Conservation (phyloP, 2,797 vertebrate species). For the Notamacropus eugenii region DNA sequence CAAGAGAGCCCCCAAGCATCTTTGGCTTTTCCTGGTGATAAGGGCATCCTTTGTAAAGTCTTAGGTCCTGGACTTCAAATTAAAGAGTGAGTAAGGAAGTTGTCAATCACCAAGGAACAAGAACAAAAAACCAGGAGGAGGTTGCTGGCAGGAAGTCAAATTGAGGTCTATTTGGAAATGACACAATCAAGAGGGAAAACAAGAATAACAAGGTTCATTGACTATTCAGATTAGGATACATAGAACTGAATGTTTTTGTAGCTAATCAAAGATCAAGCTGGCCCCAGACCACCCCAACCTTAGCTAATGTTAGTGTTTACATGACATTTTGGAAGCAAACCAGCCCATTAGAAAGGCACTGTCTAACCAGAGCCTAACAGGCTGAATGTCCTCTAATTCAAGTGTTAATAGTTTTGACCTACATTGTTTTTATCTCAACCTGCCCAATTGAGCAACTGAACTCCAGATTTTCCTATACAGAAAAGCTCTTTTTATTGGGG, state of each 20-base stretch:
- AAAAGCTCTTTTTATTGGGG: conserved; percentile 70
- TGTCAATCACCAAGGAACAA: conserved; percentile 60
- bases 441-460: conserved; percentile 81
- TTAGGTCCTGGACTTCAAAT: conserved; percentile 48
- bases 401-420: conserved; percentile 86
- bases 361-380: conserved; percentile 81
- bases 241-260: conserved; percentile 66
- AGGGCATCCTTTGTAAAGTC: conserved; percentile 67
- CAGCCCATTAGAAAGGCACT: conserved; percentile 80
- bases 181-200: conserved; percentile 62
- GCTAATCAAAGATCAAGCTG: conserved; percentile 73
- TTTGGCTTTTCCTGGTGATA: conserved; percentile 53
- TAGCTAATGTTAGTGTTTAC: conserved; percentile 81
- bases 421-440: conserved; percentile 83
- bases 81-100: conserved; percentile 55
- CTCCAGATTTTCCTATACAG: conserved; percentile 77
- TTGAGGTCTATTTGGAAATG: conserved; percentile 68
- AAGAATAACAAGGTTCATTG: conserved; percentile 78
- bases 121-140: conserved; percentile 45
- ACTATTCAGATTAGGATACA: conserved; percentile 78
- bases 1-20: conserved; percentile 47
- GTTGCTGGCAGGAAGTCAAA: conserved; percentile 71
- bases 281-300: conserved; percentile 79
- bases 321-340: conserved; percentile 81
- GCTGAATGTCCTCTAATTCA: conserved; percentile 80